Conservation (phyloP, 2,888 invertebrate genomes). For the Parapristionchus giblindavisi region DNA sequence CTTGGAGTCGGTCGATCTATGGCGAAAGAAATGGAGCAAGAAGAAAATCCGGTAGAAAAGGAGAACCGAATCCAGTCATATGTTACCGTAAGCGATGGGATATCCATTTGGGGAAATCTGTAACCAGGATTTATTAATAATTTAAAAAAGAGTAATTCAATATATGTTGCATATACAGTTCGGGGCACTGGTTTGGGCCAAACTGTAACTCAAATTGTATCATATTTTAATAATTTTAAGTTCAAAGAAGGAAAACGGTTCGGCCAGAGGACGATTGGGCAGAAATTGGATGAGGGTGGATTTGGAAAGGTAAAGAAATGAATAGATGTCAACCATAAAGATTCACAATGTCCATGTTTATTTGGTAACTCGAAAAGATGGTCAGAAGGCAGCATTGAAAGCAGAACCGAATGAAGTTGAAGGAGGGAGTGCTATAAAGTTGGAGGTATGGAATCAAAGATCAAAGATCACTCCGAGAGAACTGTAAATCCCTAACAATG, state of each 20-base stretch:
- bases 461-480: neutral
- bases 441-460: constrained; percentile 46
- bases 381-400: constrained; percentile 55
- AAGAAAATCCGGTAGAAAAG: too few species aligned
- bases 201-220: too few species aligned
- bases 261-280: constrained; percentile 54
- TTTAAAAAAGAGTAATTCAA: too few species aligned
- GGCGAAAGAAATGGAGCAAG: too few species aligned
- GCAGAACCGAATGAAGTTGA: constrained; percentile 63
- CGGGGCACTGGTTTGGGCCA: too few species aligned
- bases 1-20: too few species aligned
- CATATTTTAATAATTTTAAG: neutral
- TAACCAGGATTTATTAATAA: too few species aligned
- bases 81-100: too few species aligned
- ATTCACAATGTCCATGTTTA: constrained; percentile 42
- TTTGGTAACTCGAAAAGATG: constrained; percentile 36
- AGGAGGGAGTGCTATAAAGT: constrained; percentile 62
- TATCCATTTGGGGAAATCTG: too few species aligned
- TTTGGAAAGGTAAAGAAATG: constrained; percentile 51
- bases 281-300: constrained; percentile 62
- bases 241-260: constrained; percentile 39
- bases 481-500: neutral
- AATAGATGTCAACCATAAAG: too few species aligned
- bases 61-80: too few species aligned
- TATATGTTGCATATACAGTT: too few species aligned